These are phyloP conservation scores for Mycteria americana DNA, from an alignment of 2,797 vertebrate genomes.

Conservation along the genomic window DNA sequence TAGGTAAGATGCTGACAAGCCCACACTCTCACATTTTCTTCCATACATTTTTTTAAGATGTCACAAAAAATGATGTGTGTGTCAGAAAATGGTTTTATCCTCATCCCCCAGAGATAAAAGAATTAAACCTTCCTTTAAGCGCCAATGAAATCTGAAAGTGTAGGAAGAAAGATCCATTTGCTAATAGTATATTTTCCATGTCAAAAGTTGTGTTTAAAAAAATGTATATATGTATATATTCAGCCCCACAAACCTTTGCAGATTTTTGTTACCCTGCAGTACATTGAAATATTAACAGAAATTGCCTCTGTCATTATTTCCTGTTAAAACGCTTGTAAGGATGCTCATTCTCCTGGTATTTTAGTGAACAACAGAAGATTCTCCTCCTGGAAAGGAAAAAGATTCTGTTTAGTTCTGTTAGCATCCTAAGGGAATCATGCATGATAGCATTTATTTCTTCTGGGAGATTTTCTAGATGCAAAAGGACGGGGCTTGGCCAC, in stretches of 20 bases:
- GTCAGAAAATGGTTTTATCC: conserved; percentile 33
- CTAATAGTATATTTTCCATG: conserved; percentile 45
- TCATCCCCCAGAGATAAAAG: conserved; percentile 40
- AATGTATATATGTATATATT: background rate
- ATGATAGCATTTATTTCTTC: conserved; percentile 28
- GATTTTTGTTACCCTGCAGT: conserved; percentile 34
- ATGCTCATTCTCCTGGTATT: conserved; percentile 15
- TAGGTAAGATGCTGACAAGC: background rate
- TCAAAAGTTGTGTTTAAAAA: conserved; percentile 47
- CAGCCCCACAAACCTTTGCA: conserved; percentile 42
- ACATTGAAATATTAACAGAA: conserved; percentile 47
- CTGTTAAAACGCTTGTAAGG: conserved; percentile 46
- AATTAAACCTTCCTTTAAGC: conserved; percentile 54
- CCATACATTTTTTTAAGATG: background rate
- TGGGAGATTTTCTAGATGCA: background rate
- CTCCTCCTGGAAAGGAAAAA: conserved; percentile 35
- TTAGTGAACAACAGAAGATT: conserved; percentile 33
- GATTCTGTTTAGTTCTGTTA: conserved; percentile 24
- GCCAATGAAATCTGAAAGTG: conserved; percentile 36
- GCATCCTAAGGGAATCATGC: background rate
- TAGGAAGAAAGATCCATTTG: conserved; percentile 44
- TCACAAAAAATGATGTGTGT: background rate
- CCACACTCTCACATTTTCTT: background rate
- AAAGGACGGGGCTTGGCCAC: background rate
- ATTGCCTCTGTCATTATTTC: conserved; percentile 1